Base-by-base conservation (phyloP, 2,888 invertebrate species). In the Lasioglossum marginatum region DNA sequence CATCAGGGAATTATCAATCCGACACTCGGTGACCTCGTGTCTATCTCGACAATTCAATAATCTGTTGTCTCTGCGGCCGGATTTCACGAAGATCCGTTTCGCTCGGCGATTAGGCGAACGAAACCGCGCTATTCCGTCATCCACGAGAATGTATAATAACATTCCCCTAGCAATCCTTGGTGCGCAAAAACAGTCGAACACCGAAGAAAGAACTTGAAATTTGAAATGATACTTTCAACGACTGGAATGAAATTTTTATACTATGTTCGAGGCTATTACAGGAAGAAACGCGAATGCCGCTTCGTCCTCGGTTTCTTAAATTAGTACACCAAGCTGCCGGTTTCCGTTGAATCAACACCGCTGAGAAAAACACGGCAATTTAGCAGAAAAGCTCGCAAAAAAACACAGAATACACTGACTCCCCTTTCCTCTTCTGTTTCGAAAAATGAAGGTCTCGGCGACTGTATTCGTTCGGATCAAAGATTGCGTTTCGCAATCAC, bases 1-100 rank as follows among this genome's bases (percentile, higher is more conserved):
- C 45, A 45, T 68, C 45, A 10, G 2, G 31, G 48, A 23, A 73
- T 82, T 79, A 85, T 82, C 82, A 79, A 43, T 48, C 37, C 37
- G 63, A 19, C 73, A 57, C 34, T 52, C 57, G 52, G 34, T 78
- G 76, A 86, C 84, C 81, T 81, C 77, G 77, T 43, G 48, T 60
- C 43, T 83, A 71, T 80, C 83, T 70, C 48, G 31, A 63, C 57
- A 43, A 79, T 60, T 60, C 12, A 66, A 66, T 73, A 66, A 66
- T 71, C 77, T 60, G 60, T 14, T 60, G 45, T 45, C 34, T 34
- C 10, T 23, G 34, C 16, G 12, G 8, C 63, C 34, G 66, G 27
- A 34, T 73, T 78, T 60, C 70, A 37, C 40, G 4, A 48, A 60
- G 27, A 71, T 70, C 74, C 66, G 70, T 10, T n/a, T 68, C 40